Conservation (phyloP, 2,113 vertebrate genomes). For the Aldabrachelys gigantea region DNA sequence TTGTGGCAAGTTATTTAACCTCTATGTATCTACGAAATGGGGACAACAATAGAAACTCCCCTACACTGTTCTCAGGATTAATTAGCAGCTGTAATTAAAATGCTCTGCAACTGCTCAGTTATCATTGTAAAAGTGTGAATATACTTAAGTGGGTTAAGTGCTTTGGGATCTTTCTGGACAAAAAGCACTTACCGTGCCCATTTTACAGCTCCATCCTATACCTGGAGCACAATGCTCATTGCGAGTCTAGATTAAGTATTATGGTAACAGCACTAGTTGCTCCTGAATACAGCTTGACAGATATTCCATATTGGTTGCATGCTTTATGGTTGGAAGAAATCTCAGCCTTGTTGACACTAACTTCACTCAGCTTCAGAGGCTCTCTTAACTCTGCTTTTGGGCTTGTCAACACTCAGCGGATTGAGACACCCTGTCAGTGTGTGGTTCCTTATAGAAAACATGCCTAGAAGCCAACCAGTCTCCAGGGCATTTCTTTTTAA, state of each 20-base stretch:
- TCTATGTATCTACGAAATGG: neutral
- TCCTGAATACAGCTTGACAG: slow-evolving; percentile 46
- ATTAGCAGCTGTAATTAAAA: neutral
- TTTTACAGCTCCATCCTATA: neutral
- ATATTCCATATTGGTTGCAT: slow-evolving; percentile 50
- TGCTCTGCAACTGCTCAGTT: neutral
- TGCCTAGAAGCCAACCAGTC: slow-evolving; percentile 36
- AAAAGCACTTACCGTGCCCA: neutral
- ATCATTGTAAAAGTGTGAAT: neutral
- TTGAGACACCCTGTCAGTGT: slow-evolving; percentile 56
- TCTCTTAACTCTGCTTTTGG: slow-evolving; percentile 57
- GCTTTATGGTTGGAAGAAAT: slow-evolving; percentile 63
- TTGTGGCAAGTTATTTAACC: neutral
- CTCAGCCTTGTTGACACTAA: slow-evolving; percentile 67
- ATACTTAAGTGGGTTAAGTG: neutral
- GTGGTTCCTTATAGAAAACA: slow-evolving; percentile 54
- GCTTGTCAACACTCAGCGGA: slow-evolving; percentile 50
- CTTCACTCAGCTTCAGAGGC: slow-evolving; percentile 65
- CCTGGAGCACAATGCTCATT: neutral
- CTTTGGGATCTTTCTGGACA: slow-evolving; percentile 2
- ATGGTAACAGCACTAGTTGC: slow-evolving; percentile 43
- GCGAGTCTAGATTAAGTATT: slow-evolving; percentile 45
- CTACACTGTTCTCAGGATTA: neutral
- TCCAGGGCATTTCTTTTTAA: neutral
- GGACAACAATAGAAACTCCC: neutral